Evolutionary conservation across 1,140 invertebrate genomes (phyloP).

Genomic region (Teleopsis dalmanni): DNA sequence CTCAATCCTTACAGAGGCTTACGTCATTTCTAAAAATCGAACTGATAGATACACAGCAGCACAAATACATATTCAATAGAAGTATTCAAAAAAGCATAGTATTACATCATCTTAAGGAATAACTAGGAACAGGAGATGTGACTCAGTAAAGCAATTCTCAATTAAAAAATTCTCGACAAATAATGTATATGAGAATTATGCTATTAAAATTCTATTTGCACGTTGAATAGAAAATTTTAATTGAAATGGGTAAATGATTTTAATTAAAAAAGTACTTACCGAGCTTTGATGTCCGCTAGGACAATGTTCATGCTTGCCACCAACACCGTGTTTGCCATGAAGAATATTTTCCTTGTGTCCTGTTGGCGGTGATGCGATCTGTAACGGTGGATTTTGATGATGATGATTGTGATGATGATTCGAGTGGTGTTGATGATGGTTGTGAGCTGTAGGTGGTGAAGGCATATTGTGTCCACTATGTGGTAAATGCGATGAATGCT

Average conservation of each 20-base stretch:
- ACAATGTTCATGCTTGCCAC: constrained; percentile 35
- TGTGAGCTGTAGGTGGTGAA: constrained; percentile 36
- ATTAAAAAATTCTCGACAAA: too few species aligned
- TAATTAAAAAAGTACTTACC: constrained; percentile 19
- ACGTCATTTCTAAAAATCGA: too few species aligned
- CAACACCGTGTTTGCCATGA: constrained; percentile 17
- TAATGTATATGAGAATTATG: too few species aligned
- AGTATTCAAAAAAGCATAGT: too few species aligned
- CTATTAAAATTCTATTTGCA: too few species aligned
- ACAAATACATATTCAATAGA: too few species aligned
- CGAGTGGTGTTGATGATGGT: constrained; percentile 36
- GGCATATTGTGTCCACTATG: constrained; percentile 44
- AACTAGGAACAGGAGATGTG: too few species aligned
- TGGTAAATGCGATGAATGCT: constrained; percentile 39
- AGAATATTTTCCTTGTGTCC: constrained; percentile 12
- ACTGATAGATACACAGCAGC: too few species aligned
- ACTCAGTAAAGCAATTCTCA: too few species aligned
- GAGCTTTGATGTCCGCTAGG: constrained; percentile 39
- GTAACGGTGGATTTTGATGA: constrained; percentile 14
- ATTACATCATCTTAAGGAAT: too few species aligned
- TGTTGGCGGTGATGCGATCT: constrained; percentile 16
- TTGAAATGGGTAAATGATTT: neutral
- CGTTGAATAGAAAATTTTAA: too few species aligned
- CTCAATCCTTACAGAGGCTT: too few species aligned
- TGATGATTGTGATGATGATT: constrained; percentile 24